Base-by-base conservation (phyloP, 2,888 invertebrate species). In the Amaurobius ferox region DNA sequence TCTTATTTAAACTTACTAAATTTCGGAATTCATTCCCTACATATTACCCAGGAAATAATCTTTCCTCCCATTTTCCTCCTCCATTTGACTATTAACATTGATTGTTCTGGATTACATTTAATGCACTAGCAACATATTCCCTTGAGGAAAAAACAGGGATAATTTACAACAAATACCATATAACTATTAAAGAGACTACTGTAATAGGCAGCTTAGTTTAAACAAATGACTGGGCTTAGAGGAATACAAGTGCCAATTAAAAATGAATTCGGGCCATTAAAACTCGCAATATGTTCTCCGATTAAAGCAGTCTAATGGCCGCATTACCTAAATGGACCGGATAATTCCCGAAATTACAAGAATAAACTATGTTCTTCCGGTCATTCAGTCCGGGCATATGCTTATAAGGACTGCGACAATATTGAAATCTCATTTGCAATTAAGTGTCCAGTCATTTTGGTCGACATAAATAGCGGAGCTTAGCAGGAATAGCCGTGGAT, bases 321-420 rank as follows among this genome's bases (percentile, higher is more conserved):
- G 16, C 23, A 55, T 55, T 55, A 55, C 19, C 55, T 3, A 55
- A 55, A 55, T 55, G 55, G 23, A 5, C 16, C 55, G 23, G 55
- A 23, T 55, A 55, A 55, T 55, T 1, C 55, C 55, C 23, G 55
- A 55, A 55, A 55, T 55, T 55, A 55, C 23, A 55, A 55, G 55
- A 55, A 55, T 23, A 55, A 2, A 55, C 55, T 55, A 23, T 23
- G 23, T 55, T 55, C 55, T 55, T 55, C 55, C 55, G 55, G 44
- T 16, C 44, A 13, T 16, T 44, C 9, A 55, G 55, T 44, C 6
- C 55, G 19, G 55, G 19, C 19, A 55, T 23, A 55, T 23, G 55
- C 23, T 23, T 23, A 23, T 55, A 55, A 55, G 55, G 6, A 55
- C 23, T 55, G 19, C 2, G 19, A 23, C 55, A 55, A 55, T 55